Evolutionary conservation across 2,113 vertebrate species (phyloP), one percentile per base, ranked within the genome.

Genomic region (Megaleporinus macrocephalus): DNA sequence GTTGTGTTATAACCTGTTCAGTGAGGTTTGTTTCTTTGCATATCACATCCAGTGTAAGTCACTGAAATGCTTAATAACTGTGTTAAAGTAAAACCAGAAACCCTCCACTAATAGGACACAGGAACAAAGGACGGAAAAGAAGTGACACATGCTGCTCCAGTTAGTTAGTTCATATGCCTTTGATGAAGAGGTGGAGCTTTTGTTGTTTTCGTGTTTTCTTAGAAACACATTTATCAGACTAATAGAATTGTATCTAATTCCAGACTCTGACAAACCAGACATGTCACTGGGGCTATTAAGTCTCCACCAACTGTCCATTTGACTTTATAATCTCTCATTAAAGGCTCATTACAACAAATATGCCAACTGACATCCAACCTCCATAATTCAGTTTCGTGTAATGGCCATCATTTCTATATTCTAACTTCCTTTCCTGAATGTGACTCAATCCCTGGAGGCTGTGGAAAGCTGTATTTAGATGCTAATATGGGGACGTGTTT

Each of bases 381-480:
- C 18, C 63, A 12, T 44, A 74, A 36, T 74, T 57, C 30, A 44
- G n/a, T 69, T 81, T 26, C 47, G 26, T 66, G 51, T 18, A 70
- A 69, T 41, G 51, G 30, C 2, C 30, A 30, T 76, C 22, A 47
- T 49, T 44, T 55, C 55, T 65, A 73, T 26, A 72, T 65, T 24
- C 13, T 51, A 78, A 70, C 65, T 70, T 41, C 66, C 57, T 47
- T 27, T 24, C 20, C 14, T 26, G n/a, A 76, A 44, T 63, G 30
- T 33, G 55, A 16, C n/a, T 44, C 51, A 26, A 22, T 73, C 70
- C 29, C 20, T 55, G 18, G 47, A 80, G 70, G 70, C 16, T 24
- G 3, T 22, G 13, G 11, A 62, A 27, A 44, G 72, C n/a, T 65
- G 73, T 70, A 87, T 87, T 82, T 61, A 79, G 22, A 79, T 86